These are phyloP conservation scores for Fopius arisanus DNA, from an alignment of 1,140 invertebrate genomes.

Conservation along the genomic window DNA sequence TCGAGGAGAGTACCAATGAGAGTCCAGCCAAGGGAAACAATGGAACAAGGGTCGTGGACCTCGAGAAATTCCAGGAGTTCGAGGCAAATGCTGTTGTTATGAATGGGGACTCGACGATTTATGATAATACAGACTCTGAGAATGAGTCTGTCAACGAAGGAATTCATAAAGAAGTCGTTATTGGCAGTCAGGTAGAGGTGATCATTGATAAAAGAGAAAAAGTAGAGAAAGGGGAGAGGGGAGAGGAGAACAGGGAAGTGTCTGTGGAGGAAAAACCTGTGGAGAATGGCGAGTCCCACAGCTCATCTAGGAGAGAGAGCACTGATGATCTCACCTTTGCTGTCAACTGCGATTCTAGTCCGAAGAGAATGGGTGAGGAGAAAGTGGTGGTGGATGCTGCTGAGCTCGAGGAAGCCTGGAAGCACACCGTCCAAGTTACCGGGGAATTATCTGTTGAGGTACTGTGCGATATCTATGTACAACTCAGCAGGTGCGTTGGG, in stretches of 20 bases:
- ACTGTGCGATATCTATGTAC: slow-evolving; percentile 70
- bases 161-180: not conserved
- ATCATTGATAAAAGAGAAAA: slow-evolving; percentile 38
- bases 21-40: slow-evolving; percentile 42
- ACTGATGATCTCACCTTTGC: slow-evolving; percentile 55
- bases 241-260: slow-evolving; percentile 34
- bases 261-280: slow-evolving; percentile 34
- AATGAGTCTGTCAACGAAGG: slow-evolving; percentile 47
- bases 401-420: slow-evolving; percentile 69
- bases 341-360: slow-evolving; percentile 54
- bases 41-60: slow-evolving; percentile 47
- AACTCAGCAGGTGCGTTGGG: slow-evolving; percentile 67
- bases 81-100: slow-evolving; percentile 50
- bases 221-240: slow-evolving; percentile 33
- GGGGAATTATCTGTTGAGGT: slow-evolving; percentile 67
- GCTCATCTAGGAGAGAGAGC: slow-evolving; percentile 45
- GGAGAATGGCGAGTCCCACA: slow-evolving; percentile 42
- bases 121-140: slow-evolving; percentile 52
- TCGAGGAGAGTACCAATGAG: slow-evolving; percentile 46
- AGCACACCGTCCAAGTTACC: slow-evolving; percentile 66
- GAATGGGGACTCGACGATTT: slow-evolving; percentile 51
- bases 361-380: slow-evolving; percentile 55
- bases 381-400: slow-evolving; percentile 68
- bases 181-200: not conserved
- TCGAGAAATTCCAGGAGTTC: slow-evolving; percentile 61